Evolutionary conservation across 2,113 vertebrate genomes (phyloP).

Genomic region (Carollia perspicillata): DNA sequence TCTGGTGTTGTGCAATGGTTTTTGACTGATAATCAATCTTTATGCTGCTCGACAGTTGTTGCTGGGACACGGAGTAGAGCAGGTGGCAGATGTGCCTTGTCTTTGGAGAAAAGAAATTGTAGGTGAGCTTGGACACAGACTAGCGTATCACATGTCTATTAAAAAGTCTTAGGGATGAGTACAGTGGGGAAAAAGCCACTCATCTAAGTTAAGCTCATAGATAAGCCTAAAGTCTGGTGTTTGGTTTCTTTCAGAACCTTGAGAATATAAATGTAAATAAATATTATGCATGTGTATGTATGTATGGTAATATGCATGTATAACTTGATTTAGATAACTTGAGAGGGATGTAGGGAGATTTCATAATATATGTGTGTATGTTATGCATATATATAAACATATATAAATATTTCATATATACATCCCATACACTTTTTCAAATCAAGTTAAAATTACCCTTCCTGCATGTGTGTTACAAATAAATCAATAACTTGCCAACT

Average conservation of each 20-base stretch:
- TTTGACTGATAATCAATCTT: constrained; percentile 99
- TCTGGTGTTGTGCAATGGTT: constrained; percentile 93
- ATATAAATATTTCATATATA: not conserved
- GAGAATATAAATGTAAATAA: constrained; percentile 23
- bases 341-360: not conserved
- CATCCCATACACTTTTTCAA: not conserved
- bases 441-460: constrained; percentile 14
- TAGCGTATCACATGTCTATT: constrained; percentile 84
- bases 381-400: too few relatives aligned
- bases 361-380: not conserved
- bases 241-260: constrained; percentile 35
- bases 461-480: not conserved
- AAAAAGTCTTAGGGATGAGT: constrained; percentile 78
- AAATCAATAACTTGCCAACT: not conserved
- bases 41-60: constrained; percentile 95
- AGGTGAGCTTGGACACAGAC: constrained; percentile 89
- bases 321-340: not conserved
- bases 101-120: constrained; percentile 91
- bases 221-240: not conserved
- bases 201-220: constrained; percentile 43
- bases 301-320: not conserved
- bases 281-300: not conserved
- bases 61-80: constrained; percentile 90
- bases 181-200: constrained; percentile 73
- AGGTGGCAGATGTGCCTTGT: constrained; percentile 96